phyloP scores from a whole-genome alignment of 2,797 vertebrate genomes.

The Peromyscus nudipes region DNA sequence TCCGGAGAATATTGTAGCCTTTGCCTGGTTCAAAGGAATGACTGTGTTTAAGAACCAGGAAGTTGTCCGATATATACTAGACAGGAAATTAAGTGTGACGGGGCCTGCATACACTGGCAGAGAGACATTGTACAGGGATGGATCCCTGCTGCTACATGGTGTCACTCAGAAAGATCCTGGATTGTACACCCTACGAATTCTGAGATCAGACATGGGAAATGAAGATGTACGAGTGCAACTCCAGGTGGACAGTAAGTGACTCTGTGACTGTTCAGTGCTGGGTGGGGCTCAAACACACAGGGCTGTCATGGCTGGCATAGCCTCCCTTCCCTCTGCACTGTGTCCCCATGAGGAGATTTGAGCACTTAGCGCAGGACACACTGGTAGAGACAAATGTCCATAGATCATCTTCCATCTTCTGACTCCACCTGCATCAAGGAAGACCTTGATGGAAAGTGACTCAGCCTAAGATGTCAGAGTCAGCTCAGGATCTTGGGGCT shows the following conservation, averaged over 20 bases:
- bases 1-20: neutral
- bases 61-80: neutral
- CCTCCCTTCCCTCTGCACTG: too few species aligned
- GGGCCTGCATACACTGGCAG: neutral
- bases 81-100: neutral
- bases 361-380: too few species aligned
- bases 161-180: neutral
- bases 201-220: neutral
- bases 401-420: too few species aligned
- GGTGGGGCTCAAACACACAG: neutral
- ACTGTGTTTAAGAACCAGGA: neutral
- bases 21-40: neutral
- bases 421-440: neutral
- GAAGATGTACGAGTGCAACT: neutral
- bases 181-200: neutral
- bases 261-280: neutral
- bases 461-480: neutral
- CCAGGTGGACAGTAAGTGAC: neutral
- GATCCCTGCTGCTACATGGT: neutral
- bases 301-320: too few species aligned
- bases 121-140: neutral
- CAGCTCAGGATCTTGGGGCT: neutral
- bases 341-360: too few species aligned
- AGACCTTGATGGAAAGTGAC: neutral
- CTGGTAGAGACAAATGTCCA: too few species aligned